These are phyloP conservation scores for Trissolcus basalis DNA, from an alignment of 1,140 invertebrate genomes.

Conservation along the genomic window DNA sequence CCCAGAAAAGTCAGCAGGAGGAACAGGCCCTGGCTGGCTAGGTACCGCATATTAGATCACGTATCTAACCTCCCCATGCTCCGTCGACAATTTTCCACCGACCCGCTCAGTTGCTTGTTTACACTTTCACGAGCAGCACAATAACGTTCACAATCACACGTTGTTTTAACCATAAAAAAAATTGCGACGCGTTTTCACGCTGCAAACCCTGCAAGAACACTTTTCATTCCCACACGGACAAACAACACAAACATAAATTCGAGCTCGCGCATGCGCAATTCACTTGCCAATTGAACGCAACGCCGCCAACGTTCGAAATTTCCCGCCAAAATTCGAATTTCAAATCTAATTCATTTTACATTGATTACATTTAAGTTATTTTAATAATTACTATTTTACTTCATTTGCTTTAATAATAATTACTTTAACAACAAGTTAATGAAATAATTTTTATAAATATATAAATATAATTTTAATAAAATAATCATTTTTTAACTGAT, in stretches of 20 bases:
- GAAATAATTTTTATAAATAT: too few relatives aligned
- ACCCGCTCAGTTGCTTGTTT: conserved; percentile 11
- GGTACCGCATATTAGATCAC: conserved; percentile 74
- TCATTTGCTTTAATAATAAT: too few relatives aligned
- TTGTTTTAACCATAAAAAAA: conserved; percentile 30
- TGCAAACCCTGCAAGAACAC: not conserved
- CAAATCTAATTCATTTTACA: too few relatives aligned
- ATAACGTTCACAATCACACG: conserved; percentile 7
- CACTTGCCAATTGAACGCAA: too few relatives aligned
- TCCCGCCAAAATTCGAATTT: not conserved
- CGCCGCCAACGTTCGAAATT: not conserved
- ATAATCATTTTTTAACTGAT: too few relatives aligned
- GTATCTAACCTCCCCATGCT: conserved; percentile 71
- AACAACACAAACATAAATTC: not conserved
- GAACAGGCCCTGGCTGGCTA: conserved; percentile 64
- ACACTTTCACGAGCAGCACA: not conserved
- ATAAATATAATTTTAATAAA: too few relatives aligned
- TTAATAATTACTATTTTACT: too few relatives aligned
- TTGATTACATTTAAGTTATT: too few relatives aligned
- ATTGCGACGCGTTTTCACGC: conserved; percentile 18
- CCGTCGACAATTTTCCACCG: conserved; percentile 19
- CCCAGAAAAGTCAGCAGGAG: conserved; percentile 67
- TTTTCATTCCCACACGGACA: not conserved
- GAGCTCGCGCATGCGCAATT: not conserved
- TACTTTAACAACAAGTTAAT: too few relatives aligned